These are phyloP conservation scores for Ophion ventricosus DNA, from an alignment of 2,888 invertebrate genomes.

Conservation along the genomic window DNA sequence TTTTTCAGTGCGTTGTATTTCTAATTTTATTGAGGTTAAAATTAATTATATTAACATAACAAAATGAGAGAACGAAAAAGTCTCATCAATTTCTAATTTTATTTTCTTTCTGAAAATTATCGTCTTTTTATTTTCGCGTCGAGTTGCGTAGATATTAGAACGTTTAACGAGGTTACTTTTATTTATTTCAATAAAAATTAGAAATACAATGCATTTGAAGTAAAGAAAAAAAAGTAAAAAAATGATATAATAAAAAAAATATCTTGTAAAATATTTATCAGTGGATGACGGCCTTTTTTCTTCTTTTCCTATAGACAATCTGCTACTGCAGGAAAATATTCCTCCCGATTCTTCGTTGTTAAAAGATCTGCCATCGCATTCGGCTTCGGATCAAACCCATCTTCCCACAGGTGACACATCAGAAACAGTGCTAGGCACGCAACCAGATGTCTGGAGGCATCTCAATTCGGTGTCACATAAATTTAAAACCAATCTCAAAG, in stretches of 20 bases:
- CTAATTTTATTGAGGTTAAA: slow-evolving; percentile 1
- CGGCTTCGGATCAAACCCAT: not conserved
- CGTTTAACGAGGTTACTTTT: slow-evolving; percentile 14
- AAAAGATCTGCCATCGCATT: not conserved
- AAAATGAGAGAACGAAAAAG: not conserved
- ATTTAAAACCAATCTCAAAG: slow-evolving; percentile 1
- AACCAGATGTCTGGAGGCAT: slow-evolving; percentile 2
- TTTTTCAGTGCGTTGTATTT: not conserved
- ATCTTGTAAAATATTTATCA: not conserved
- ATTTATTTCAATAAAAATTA: slow-evolving; percentile 10
- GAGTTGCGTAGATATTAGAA: slow-evolving; percentile 6
- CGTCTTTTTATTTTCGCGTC: slow-evolving; percentile 1
- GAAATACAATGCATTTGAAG: slow-evolving; percentile 5
- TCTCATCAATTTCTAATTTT: not conserved
- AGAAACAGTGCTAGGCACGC: not conserved
- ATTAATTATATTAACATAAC: not conserved
- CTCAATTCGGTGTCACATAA: slow-evolving; percentile 7
- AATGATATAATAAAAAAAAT: not conserved
- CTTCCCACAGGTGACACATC: not conserved
- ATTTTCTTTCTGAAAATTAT: not conserved
- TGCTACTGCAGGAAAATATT: slow-evolving; percentile 13
- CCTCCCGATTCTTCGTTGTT: not conserved
- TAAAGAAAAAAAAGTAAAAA: not conserved
- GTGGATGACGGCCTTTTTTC: not conserved
- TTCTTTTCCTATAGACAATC: slow-evolving; percentile 9